phyloP scores from a whole-genome alignment of 2,888 invertebrate genomes.

The Lasioglossum calceatum region DNA sequence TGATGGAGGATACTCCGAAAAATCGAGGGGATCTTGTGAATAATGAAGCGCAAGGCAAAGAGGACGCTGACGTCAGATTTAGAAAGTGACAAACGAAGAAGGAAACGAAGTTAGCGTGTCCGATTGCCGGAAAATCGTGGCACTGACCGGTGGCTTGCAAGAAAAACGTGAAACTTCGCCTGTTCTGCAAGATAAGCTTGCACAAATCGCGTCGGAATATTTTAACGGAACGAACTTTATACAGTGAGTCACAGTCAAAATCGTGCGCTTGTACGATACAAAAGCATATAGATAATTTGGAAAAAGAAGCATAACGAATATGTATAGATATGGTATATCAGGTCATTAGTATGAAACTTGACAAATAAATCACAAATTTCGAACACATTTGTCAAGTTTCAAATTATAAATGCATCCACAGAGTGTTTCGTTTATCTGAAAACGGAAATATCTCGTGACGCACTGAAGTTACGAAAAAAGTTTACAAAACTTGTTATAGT shows the following conservation, averaged over 20 bases:
- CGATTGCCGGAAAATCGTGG: neutral
- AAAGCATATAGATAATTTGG: neutral
- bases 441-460: too few relatives aligned
- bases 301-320: neutral
- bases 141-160: neutral
- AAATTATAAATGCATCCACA: too few relatives aligned
- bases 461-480: too few relatives aligned
- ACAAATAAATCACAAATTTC: too few relatives aligned
- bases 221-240: neutral
- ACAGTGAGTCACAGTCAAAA: neutral
- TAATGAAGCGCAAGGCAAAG: neutral
- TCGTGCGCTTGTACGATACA: neutral
- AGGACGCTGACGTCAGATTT: neutral
- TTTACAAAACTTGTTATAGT: too few relatives aligned
- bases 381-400: too few relatives aligned
- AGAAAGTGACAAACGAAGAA: neutral
- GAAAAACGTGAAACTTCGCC: neutral
- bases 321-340: too few relatives aligned
- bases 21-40: neutral
- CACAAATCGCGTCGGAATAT: neutral
- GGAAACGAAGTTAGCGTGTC: neutral
- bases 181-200: slow-evolving; percentile 44
- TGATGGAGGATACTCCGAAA: neutral
- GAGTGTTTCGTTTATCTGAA: too few relatives aligned
- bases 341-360: too few relatives aligned